Evolutionary conservation across 2,113 vertebrate species (phyloP).

Genomic region (Leptobrachium ailaonicum): DNA sequence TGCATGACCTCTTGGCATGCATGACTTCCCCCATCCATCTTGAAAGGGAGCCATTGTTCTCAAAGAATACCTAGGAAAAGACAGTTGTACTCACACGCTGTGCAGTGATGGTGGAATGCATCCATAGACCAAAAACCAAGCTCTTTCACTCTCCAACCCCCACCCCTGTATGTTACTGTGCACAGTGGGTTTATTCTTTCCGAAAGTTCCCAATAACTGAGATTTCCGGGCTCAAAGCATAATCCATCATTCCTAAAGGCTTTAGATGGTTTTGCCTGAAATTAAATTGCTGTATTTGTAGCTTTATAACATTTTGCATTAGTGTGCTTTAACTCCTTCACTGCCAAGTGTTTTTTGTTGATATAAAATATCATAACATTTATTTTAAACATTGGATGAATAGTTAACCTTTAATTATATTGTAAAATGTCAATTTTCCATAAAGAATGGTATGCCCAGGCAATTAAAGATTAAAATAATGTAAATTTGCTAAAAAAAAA

Average conservation of each 20-base stretch:
- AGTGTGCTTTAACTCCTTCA: background rate
- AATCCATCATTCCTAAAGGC: conserved; percentile 37
- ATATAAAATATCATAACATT: no score
- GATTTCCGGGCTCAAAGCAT: conserved; percentile 15
- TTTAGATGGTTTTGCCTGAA: conserved; percentile 13
- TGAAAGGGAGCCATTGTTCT: conserved; percentile 59
- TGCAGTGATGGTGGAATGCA: conserved; percentile 46
- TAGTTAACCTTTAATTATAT: no score
- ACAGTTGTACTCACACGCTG: conserved; percentile 52
- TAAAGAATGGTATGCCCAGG: no score
- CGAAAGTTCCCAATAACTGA: background rate
- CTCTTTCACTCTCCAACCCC: background rate
- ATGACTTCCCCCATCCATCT: conserved; percentile 49
- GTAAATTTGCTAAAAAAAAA: no score
- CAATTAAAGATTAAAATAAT: no score
- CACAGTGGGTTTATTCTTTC: conserved; percentile 25
- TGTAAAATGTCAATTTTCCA: no score
- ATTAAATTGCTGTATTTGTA: background rate
- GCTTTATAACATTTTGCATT: background rate
- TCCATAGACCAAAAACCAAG: conserved; percentile 34
- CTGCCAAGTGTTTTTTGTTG: background rate
- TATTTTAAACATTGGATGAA: no score
- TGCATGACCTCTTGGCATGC: conserved; percentile 51
- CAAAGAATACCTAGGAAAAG: conserved; percentile 56
- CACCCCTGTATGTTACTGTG: background rate